Conservation (phyloP, 2,888 invertebrate genomes). For the Leptinotarsa haldemani region DNA sequence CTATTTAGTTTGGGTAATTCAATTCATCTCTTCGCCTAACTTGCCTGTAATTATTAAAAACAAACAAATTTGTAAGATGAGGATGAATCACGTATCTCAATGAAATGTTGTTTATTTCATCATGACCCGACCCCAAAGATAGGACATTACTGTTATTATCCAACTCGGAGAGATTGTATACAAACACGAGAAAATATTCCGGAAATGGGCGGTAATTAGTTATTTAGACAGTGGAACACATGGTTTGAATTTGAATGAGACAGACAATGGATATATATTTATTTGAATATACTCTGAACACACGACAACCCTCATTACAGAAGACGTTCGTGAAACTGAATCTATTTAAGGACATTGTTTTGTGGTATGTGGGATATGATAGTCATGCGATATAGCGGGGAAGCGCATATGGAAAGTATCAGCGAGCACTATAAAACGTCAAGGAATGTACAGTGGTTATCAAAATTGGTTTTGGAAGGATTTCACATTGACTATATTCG, state of each 20-base stretch:
- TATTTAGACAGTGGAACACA: slow-evolving; percentile 28
- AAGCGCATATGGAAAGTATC: neutral
- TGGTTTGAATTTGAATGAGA: slow-evolving; percentile 28
- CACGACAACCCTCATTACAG: slow-evolving; percentile 1
- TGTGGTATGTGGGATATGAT: neutral
- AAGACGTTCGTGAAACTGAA: neutral
- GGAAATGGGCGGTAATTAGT: slow-evolving; percentile 32
- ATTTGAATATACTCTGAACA: neutral
- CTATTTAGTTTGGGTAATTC: no score
- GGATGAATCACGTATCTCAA: no score
- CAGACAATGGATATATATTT: slow-evolving; percentile 24
- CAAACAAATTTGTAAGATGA: no score
- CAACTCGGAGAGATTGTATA: slow-evolving; percentile 7
- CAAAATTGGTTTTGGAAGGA: no score
- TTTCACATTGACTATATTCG: no score
- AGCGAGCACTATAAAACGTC: neutral
- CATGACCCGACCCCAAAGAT: slow-evolving; percentile 5
- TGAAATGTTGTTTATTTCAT: neutral
- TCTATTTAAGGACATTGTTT: neutral
- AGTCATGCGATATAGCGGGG: neutral
- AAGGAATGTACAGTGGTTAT: no score
- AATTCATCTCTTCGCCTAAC: no score
- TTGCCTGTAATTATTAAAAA: no score
- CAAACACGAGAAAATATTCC: slow-evolving; percentile 22
- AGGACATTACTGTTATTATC: neutral